Base-by-base conservation (phyloP, 2,113 vertebrate species). In the Microcebus lehilahytsara region DNA sequence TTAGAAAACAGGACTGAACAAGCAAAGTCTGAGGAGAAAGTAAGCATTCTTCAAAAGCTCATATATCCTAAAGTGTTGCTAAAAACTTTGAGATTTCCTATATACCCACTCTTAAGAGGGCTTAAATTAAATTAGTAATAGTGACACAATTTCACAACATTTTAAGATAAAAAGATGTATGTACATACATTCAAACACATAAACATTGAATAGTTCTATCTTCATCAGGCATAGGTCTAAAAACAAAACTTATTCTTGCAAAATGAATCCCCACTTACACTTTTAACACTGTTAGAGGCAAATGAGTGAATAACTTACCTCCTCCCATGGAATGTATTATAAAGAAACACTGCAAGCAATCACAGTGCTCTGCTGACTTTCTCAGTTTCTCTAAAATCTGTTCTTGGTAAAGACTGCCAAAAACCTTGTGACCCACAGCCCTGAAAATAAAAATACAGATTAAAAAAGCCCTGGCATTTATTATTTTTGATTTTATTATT, bases 301-400 rank as follows among this genome's bases (percentile, higher is more conserved):
- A 93, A 51, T 3, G 3, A 93, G 2, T 62, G 32, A 85, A 3
- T 53, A 85, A 71, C 83, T 98, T 98, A 99, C 99, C 99, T 98
- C 99, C 99, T 98, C 99, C 99, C 99, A 99, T 99, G 37, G 99
- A 99, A 98, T 99, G 99, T 96, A 99, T 99, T 85, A 99, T 96
- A 96, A 99, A 99, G 97, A 99, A 99, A 94, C 99, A 99, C 97
- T 99, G 99, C 20, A 99, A 99, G 97, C 99, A 99, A 97, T 99
- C 99, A 93, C 99, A 99, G 32, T 99, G 99, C 72, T 99, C 99
- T 58, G 99, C 99, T 0, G 99, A 98, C 96, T 98, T 99, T 93
- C 99, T 99, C 71, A 99, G 98, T 89, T 98, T 99, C 85, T 99
- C 99, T 97, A 99, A 98, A 56, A 99, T 99, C 96, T 98, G 97